Evolutionary conservation across 1,140 invertebrate species (phyloP).

Genomic region (Globodera rostochiensis): DNA sequence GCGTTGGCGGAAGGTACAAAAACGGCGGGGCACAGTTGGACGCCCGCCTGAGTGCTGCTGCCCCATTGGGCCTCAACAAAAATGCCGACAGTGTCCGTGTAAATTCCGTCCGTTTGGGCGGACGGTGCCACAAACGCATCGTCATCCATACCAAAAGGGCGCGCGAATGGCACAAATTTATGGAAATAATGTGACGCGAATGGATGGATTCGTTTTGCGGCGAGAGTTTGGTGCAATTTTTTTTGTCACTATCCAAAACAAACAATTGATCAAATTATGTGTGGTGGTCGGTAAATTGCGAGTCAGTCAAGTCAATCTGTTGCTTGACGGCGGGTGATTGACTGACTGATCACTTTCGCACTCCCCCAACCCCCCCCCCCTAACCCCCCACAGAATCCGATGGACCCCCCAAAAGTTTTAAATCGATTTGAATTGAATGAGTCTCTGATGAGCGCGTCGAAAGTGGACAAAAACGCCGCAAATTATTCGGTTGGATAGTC

Average conservation of each 20-base stretch:
- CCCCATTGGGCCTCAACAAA: conserved; percentile 30
- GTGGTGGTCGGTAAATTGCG: neutral
- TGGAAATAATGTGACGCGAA: neutral
- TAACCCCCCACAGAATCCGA: neutral
- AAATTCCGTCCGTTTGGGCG: conserved; percentile 13
- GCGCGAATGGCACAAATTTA: neutral
- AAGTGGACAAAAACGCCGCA: neutral
- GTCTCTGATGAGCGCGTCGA: neutral
- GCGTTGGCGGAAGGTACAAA: conserved; percentile 17
- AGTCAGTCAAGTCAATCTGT: neutral
- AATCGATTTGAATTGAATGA: neutral
- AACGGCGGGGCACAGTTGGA: conserved; percentile 35
- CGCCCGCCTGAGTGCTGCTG: conserved; percentile 11
- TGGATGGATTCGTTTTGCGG: neutral
- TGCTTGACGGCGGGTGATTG: neutral
- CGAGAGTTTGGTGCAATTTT: neutral
- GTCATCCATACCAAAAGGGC: neutral
- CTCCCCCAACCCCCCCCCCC: too few relatives aligned
- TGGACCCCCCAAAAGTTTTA: neutral
- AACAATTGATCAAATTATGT: conserved; percentile 1
- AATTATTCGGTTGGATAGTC: neutral
- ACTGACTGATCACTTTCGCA: neutral
- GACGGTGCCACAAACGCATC: neutral
- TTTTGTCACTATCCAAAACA: neutral
- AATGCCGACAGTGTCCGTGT: conserved; percentile 34